A percentile compares a stretch with the other conserved stretches of the same genome.
phyloP scores from a whole-genome alignment of 2,888 invertebrate species.

The Lamproptera curius region DNA sequence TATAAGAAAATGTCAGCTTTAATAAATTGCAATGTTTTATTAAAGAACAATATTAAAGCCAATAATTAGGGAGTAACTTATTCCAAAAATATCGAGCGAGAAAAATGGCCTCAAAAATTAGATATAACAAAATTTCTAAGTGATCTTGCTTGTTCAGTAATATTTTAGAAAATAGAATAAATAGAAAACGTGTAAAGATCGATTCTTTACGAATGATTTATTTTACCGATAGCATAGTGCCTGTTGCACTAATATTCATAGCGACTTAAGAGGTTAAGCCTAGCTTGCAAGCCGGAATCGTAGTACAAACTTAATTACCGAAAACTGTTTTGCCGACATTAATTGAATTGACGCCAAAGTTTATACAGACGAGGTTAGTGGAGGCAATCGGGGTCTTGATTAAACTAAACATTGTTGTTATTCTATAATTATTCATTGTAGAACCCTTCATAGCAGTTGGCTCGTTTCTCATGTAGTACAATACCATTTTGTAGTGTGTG shows the following conservation, averaged over 20 bases:
- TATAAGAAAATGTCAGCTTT: no score
- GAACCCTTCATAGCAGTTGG: constrained; percentile 31
- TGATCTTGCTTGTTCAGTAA: background rate
- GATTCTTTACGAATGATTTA: no score
- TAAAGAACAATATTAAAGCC: no score
- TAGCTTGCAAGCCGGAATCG: constrained; percentile 38
- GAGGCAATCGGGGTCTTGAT: constrained; percentile 66
- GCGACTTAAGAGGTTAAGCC: constrained; percentile 33
- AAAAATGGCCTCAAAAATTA: no score
- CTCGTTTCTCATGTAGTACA: constrained; percentile 1
- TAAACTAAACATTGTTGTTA: constrained; percentile 69
- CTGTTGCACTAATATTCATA: constrained; percentile 4
- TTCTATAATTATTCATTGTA: constrained; percentile 56
- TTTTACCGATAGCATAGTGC: constrained; percentile 25
- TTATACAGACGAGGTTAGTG: constrained; percentile 65
- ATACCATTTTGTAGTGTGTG: no score
- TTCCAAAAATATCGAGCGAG: no score
- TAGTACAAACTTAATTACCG: constrained; percentile 62
- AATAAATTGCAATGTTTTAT: no score
- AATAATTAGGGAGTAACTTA: no score
- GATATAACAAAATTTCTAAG: background rate
- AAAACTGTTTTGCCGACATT: constrained; percentile 63
- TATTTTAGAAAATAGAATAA: background rate
- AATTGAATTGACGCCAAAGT: constrained; percentile 68
- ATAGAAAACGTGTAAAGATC: no score